Percentiles rank a stretch among this genome's conserved stretches.
These are phyloP conservation scores for Hyalella azteca DNA, from an alignment of 2,888 invertebrate species.

Conservation along the genomic window DNA sequence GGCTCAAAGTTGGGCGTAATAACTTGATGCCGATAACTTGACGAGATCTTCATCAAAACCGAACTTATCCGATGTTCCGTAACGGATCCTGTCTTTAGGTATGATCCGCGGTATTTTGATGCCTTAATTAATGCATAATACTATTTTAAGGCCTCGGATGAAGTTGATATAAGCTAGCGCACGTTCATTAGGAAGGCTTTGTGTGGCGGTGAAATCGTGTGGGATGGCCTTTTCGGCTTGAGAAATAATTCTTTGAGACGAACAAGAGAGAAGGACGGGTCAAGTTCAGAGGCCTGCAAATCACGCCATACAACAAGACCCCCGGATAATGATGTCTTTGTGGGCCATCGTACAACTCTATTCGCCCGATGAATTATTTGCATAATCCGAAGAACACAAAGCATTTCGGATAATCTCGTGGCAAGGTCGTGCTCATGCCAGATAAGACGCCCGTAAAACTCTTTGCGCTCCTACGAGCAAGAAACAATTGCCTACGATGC, in stretches of 20 bases:
- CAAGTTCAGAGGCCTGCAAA: neutral
- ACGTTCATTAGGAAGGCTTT: conserved; percentile 28
- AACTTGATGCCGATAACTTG: too few relatives aligned
- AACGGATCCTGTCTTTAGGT: too few relatives aligned
- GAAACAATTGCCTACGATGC: neutral
- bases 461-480: neutral
- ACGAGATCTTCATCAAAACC: too few relatives aligned
- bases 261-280: neutral
- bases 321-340: conserved; percentile 1
- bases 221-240: conserved; percentile 1
- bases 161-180: neutral
- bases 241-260: neutral
- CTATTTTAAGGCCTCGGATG: too few relatives aligned
- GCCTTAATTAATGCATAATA: too few relatives aligned
- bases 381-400: conserved; percentile 30
- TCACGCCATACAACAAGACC: neutral
- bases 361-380: conserved; percentile 24
- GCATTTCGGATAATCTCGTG: neutral
- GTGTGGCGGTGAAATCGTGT: neutral
- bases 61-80: too few relatives aligned
- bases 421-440: conserved; percentile 4
- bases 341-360: conserved; percentile 13
- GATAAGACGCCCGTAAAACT: conserved; percentile 17
- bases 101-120: too few relatives aligned
- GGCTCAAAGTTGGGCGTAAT: too few relatives aligned